phyloP scores from a whole-genome alignment of 2,888 invertebrate genomes.

The Agrochola circellaris region DNA sequence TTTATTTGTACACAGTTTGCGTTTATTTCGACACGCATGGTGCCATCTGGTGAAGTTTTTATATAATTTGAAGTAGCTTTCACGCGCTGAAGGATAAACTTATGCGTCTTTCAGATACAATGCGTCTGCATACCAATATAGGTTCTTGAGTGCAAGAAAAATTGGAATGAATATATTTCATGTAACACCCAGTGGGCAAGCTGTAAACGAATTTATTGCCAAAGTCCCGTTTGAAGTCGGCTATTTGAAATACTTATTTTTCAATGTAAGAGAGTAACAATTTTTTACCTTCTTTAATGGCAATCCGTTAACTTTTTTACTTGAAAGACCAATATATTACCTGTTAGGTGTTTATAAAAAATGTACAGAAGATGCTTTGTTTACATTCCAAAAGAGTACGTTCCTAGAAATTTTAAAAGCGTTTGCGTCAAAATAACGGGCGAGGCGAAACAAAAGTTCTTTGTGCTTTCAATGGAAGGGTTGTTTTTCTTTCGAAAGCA shows the following conservation, averaged over 20 bases:
- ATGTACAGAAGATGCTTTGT: constrained; percentile 62
- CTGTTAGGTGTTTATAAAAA: constrained; percentile 65
- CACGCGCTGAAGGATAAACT: background rate
- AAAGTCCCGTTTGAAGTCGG: constrained; percentile 52
- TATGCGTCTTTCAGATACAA: constrained; percentile 9
- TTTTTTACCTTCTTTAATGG: constrained; percentile 59
- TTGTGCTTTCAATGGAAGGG: constrained; percentile 85
- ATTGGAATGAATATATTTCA: constrained; percentile 39
- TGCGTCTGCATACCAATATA: constrained; percentile 19
- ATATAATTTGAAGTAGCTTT: background rate
- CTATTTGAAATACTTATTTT: constrained; percentile 58
- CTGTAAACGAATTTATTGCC: constrained; percentile 55
- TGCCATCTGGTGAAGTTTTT: constrained; percentile 3
- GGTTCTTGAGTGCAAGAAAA: constrained; percentile 40
- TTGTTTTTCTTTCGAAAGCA: constrained; percentile 85
- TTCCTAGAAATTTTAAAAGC: constrained; percentile 79
- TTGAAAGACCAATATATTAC: constrained; percentile 62
- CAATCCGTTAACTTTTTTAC: constrained; percentile 63
- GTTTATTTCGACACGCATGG: constrained; percentile 15
- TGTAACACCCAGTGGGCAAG: constrained; percentile 36
- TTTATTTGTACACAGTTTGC: constrained; percentile 21
- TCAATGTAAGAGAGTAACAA: constrained; percentile 49
- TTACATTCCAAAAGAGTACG: constrained; percentile 62
- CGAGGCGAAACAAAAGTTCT: constrained; percentile 78
- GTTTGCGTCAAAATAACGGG: constrained; percentile 86